Evolutionary conservation across 2,888 invertebrate genomes (phyloP).

Genomic region (Oscheius sp.): DNA sequence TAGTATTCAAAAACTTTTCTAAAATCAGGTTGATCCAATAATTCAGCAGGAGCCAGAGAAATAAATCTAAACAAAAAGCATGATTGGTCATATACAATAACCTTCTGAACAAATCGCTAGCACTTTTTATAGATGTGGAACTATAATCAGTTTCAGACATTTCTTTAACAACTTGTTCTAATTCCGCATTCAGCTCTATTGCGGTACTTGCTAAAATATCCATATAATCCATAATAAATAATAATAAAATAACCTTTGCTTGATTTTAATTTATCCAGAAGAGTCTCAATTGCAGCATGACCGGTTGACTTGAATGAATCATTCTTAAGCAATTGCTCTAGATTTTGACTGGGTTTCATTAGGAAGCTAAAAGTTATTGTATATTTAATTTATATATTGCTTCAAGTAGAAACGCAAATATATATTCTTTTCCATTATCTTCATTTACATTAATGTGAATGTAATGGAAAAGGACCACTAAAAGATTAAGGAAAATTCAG

Average conservation of each 20-base stretch:
- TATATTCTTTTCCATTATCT: too few relatives aligned
- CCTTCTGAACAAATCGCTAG: conserved; percentile 72
- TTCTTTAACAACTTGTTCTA: conserved; percentile 70
- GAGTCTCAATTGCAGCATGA: conserved; percentile 73
- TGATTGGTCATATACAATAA: conserved; percentile 71
- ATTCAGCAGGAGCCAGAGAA: conserved; percentile 72
- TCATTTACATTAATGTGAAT: too few relatives aligned
- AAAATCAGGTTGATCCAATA: conserved; percentile 58
- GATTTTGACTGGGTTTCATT: too few relatives aligned
- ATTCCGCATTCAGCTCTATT: conserved; percentile 70
- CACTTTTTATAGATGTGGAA: conserved; percentile 72
- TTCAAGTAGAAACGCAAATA: too few relatives aligned
- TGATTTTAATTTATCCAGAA: conserved; percentile 57
- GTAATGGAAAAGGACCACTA: too few relatives aligned
- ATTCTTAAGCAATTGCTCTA: conserved; percentile 35
- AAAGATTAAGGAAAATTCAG: too few relatives aligned
- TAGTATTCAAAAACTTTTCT: conserved; percentile 41
- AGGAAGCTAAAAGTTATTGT: too few relatives aligned
- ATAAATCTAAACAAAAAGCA: conserved; percentile 71
- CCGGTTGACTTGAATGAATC: conserved; percentile 71
- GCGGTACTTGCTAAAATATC: conserved; percentile 70
- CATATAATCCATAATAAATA: neutral
- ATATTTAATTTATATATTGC: too few relatives aligned
- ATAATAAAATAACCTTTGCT: conserved; percentile 61
- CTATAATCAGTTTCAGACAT: conserved; percentile 71